Base-by-base conservation (phyloP, 2,113 vertebrate species). In the Lophius piscatorius region DNA sequence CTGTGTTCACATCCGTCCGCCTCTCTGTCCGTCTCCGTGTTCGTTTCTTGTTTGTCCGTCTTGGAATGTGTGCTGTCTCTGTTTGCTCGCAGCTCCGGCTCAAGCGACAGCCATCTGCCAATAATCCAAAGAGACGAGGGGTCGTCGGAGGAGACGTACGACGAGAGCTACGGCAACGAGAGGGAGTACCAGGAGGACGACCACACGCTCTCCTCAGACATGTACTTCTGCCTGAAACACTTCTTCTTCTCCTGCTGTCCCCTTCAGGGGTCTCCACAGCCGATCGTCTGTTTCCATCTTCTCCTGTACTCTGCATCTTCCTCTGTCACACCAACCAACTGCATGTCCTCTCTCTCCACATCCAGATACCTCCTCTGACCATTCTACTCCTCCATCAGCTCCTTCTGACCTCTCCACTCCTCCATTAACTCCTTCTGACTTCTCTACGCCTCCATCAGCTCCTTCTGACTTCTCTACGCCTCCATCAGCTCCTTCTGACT, bases 131-230 rank as follows among this genome's bases (percentile, higher is more conserved):
- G 89, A 63, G 95, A 95, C 76, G 94, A 96, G 76, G 88, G 81
- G 14, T 93, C 93, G 31, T 94, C 88, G 18, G 93, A 94, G 21
- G 93, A 95, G 89, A 91, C 89, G 47, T 95, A 92, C 8, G 93
- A 94, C 13, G 91, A 93, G 87, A 93, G 90, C 76, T 86, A 91
- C 70, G 79, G 49, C 4, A 92, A 96, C 65, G 92, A 96, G 44
- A 41, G 84, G 11, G 94, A 95, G 72, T 93, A 92, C 91, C 90
- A 91, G 62, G 92, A 92, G 9, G 91, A 97, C 61, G 94, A 93
- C 85, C 94, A 92, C 81, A 91, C 93, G 45, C 90, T 95, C 73
- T 93, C 94, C 80, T 93, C 94, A 1, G 94, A 98, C 88, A 95
- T 95, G 97, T 99, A 92, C 92, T 39, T 91, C 40, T 35, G 20